Conservation (phyloP, 37 sponge, comb jelly and placozoan genomes). For the Cliona cf. orientalis region DNA sequence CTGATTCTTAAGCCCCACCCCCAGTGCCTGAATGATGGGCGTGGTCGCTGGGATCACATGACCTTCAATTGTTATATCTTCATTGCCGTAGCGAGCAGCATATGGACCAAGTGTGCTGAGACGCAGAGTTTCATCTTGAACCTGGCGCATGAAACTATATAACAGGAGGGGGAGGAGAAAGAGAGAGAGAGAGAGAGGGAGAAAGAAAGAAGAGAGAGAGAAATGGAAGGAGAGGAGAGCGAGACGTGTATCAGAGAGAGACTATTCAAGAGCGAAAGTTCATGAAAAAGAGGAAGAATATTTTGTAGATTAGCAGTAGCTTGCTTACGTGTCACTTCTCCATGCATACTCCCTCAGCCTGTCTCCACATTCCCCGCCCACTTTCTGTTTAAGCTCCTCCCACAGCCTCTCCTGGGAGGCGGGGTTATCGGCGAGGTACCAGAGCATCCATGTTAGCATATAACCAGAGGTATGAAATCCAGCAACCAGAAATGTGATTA, state of each 20-base stretch:
- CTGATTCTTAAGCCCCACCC: conserved; percentile 71
- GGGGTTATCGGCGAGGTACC: conserved; percentile 58
- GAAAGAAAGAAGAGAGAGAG: neutral
- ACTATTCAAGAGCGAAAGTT: too few relatives aligned
- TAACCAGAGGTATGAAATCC: conserved; percentile 88
- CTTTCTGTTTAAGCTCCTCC: conserved; percentile 53
- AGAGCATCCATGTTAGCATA: conserved; percentile 47
- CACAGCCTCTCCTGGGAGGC: conserved; percentile 46
- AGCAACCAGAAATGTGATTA: conserved; percentile 72
- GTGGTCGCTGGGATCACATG: conserved; percentile 71
- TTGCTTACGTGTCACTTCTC: conserved; percentile 20
- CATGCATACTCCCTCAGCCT: conserved; percentile 44
- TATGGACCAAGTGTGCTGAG: conserved; percentile 76
- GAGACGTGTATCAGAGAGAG: too few relatives aligned
- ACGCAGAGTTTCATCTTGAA: conserved; percentile 82
- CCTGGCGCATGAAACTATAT: conserved; percentile 69
- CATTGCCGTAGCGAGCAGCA: conserved; percentile 69
- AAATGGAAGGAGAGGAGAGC: too few relatives aligned
- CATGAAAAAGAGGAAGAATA: too few relatives aligned
- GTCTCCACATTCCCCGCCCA: conserved; percentile 20
- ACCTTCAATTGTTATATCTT: conserved; percentile 70
- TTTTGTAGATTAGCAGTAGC: neutral
- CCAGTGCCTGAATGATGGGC: conserved; percentile 88
- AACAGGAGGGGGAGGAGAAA: neutral
- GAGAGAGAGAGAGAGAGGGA: neutral